Conservation (phyloP, 2,113 vertebrate species). For the Antechinus flavipes region DNA sequence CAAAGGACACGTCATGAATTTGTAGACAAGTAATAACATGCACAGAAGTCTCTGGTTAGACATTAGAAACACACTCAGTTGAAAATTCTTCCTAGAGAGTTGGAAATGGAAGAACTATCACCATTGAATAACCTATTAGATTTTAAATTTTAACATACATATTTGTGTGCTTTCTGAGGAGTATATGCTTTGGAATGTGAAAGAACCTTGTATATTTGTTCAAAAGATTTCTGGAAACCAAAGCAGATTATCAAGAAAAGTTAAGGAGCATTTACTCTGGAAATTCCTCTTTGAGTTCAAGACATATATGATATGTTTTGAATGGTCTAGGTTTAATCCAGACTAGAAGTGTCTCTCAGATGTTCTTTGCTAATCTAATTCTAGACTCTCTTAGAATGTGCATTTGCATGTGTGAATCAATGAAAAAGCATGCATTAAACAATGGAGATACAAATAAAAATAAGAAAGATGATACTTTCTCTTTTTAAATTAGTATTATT, state of each 20-base stretch:
- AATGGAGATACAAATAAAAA: background rate
- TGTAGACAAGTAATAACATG: background rate
- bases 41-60: slow-evolving; percentile 27
- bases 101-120: background rate
- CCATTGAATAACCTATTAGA: background rate
- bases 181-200: slow-evolving; percentile 6
- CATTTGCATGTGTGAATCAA: background rate
- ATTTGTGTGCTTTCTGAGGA: slow-evolving; percentile 9
- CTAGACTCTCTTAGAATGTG: slow-evolving; percentile 9
- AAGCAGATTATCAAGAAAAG: background rate
- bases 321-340: background rate
- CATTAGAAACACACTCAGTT: slow-evolving; percentile 7
- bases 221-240: background rate
- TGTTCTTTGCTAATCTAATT: slow-evolving; percentile 6
- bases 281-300: background rate
- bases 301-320: background rate
- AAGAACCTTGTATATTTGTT: background rate
- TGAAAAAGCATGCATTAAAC: background rate
- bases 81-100: slow-evolving; percentile 23
- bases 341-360: background rate
- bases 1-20: slow-evolving; percentile 1
- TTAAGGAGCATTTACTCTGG: background rate
- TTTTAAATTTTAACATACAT: background rate
- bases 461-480: background rate
- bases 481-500: background rate